These are phyloP conservation scores for Conus ventricosus DNA, from an alignment of 1,140 invertebrate species.

Conservation along the genomic window DNA sequence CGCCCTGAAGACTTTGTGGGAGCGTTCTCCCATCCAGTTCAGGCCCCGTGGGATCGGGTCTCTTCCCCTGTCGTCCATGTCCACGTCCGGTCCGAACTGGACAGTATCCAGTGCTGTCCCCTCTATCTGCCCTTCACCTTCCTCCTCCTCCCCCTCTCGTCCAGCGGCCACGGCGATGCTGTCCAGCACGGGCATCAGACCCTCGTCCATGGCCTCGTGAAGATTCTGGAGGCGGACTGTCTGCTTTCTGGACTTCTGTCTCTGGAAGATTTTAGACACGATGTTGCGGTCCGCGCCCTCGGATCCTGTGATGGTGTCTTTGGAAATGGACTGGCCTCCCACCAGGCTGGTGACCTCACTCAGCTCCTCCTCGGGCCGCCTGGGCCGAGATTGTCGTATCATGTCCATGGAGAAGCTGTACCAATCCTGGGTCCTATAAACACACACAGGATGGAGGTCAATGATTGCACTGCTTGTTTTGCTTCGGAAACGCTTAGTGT, in stretches of 20 bases:
- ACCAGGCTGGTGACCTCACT: background rate
- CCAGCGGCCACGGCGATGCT: background rate
- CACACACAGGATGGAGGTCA: background rate
- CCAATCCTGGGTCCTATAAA: background rate
- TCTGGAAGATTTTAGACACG: background rate
- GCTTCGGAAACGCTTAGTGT: too few relatives aligned
- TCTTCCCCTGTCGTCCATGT: background rate
- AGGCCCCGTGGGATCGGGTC: background rate
- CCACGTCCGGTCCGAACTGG: background rate
- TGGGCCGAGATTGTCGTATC: background rate
- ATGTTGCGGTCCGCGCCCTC: background rate
- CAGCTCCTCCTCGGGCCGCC: background rate
- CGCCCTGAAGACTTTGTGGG: background rate
- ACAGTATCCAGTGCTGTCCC: background rate
- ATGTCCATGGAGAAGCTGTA: constrained; percentile 3
- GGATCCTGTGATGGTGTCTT: background rate
- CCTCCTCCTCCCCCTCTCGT: background rate
- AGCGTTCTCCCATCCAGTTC: background rate
- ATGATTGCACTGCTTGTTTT: background rate
- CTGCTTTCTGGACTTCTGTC: background rate
- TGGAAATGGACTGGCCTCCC: background rate
- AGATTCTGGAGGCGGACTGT: background rate
- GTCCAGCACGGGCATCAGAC: background rate
- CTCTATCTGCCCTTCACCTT: background rate
- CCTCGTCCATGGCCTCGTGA: background rate